phyloP scores from a whole-genome alignment of 1,140 invertebrate genomes.

The Dendroctonus valens region DNA sequence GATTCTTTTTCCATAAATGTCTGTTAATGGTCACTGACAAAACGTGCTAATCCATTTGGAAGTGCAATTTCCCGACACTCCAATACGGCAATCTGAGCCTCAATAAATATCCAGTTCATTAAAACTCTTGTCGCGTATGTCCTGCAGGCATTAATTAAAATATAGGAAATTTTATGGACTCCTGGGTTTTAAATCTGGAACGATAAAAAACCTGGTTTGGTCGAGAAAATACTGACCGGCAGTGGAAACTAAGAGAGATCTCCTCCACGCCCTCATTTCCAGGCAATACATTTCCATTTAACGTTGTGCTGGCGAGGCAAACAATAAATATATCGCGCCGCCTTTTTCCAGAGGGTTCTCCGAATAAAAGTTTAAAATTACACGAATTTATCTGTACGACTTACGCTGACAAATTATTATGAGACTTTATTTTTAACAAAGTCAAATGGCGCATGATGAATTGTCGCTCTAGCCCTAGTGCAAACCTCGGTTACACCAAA shows the following conservation, averaged over 20 bases:
- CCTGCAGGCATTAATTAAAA: too few species aligned
- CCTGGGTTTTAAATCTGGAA: slow-evolving; percentile 5
- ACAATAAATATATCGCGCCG: slow-evolving; percentile 31
- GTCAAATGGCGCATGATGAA: too few species aligned
- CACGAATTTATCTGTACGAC: slow-evolving; percentile 34
- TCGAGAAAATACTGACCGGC: slow-evolving; percentile 13
- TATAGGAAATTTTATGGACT: too few species aligned
- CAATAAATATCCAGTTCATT: too few species aligned
- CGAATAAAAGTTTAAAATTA: slow-evolving; percentile 33
- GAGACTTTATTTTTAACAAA: slow-evolving; percentile 10
- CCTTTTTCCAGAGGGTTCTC: slow-evolving; percentile 22
- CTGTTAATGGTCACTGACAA: too few species aligned
- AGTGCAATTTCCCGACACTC: too few species aligned
- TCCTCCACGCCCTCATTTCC: slow-evolving; percentile 26
- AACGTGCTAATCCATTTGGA: too few species aligned
- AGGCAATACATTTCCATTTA: slow-evolving; percentile 32
- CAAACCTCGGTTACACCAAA: too few species aligned
- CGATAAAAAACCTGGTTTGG: slow-evolving; percentile 4
- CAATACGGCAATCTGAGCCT: too few species aligned
- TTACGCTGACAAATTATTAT: slow-evolving; percentile 23
- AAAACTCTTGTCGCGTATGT: too few species aligned
- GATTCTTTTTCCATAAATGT: neutral
- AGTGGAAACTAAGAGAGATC: slow-evolving; percentile 22
- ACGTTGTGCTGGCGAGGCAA: slow-evolving; percentile 27
- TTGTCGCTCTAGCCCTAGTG: too few species aligned